Conservation (phyloP, 2,888 invertebrate species). For the Arrhopalites spinosus region DNA sequence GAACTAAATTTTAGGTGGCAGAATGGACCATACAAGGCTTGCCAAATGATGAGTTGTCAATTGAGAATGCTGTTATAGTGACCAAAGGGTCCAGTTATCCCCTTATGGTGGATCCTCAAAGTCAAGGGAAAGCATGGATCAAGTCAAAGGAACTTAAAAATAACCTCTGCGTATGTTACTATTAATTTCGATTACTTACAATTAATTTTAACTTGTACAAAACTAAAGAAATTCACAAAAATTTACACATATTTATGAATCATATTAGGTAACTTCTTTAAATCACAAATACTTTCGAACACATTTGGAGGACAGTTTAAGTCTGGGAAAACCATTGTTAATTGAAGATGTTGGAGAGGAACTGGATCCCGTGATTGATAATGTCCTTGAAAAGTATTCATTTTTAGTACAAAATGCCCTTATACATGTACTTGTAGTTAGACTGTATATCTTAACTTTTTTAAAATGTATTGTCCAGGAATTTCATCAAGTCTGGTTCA, state of each 20-base stretch:
- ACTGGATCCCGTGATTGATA: constrained; percentile 93
- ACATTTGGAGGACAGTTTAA: constrained; percentile 85
- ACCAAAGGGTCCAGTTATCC: constrained; percentile 95
- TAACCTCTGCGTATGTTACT: constrained; percentile 70
- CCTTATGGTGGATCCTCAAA: constrained; percentile 88
- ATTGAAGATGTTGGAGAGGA: constrained; percentile 88
- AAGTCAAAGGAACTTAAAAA: constrained; percentile 89
- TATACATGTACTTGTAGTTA: too few species aligned
- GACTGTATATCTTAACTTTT: too few species aligned
- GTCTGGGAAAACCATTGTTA: constrained; percentile 82
- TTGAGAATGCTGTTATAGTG: constrained; percentile 94
- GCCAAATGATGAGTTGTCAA: constrained; percentile 93
- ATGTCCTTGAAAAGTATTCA: constrained; percentile 83
- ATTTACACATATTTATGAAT: background rate
- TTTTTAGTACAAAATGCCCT: too few species aligned
- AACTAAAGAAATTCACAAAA: background rate
- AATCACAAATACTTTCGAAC: constrained; percentile 96
- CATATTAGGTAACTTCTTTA: constrained; percentile 81
- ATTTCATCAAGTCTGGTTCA: constrained; percentile 95
- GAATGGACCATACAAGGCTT: constrained; percentile 96
- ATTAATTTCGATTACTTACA: background rate
- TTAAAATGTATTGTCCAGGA: constrained; percentile 95
- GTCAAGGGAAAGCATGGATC: constrained; percentile 97
- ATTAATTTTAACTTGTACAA: background rate
- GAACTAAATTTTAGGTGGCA: constrained; percentile 63